These are phyloP conservation scores for Delphinus delphis DNA, from an alignment of 2,113 vertebrate species.

Conservation along the genomic window DNA sequence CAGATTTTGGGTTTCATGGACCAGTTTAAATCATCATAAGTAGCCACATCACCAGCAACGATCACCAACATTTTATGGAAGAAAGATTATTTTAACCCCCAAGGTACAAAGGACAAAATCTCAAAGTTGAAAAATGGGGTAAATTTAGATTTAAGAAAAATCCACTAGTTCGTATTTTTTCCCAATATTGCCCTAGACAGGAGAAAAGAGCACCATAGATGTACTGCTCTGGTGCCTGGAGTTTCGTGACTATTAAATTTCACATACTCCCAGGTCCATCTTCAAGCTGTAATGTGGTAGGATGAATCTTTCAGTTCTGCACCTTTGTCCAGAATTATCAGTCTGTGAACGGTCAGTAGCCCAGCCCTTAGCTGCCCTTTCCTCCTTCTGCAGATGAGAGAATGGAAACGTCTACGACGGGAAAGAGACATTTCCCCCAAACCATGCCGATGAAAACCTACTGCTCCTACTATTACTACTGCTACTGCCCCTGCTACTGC, in stretches of 20 bases:
- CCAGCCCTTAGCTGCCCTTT: not conserved
- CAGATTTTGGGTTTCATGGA: not conserved
- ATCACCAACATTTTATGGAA: not conserved
- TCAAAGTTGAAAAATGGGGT: not conserved
- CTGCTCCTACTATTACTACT: not conserved
- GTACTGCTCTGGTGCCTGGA: not conserved
- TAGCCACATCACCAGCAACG: not conserved
- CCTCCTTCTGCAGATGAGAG: not conserved
- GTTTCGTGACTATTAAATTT: not conserved
- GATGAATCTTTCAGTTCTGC: not conserved
- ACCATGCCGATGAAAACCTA: not conserved
- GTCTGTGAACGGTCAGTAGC: not conserved
- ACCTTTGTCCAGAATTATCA: not conserved
- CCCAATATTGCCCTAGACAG: not conserved
- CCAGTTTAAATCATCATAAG: not conserved
- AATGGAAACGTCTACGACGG: not conserved
- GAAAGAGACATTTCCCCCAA: not conserved
- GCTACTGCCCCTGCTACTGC: not conserved
- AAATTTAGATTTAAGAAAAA: constrained; percentile 14
- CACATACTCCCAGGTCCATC: not conserved
- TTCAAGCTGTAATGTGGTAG: not conserved
- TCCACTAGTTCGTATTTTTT: not conserved
- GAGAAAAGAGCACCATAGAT: not conserved
- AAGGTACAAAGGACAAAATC: not conserved
- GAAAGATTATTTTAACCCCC: not conserved